A percentile compares a stretch with the other conserved stretches of the same genome.
Conservation (phyloP, 2,797 vertebrate species). For the Lindbergichthys nudifrons region DNA sequence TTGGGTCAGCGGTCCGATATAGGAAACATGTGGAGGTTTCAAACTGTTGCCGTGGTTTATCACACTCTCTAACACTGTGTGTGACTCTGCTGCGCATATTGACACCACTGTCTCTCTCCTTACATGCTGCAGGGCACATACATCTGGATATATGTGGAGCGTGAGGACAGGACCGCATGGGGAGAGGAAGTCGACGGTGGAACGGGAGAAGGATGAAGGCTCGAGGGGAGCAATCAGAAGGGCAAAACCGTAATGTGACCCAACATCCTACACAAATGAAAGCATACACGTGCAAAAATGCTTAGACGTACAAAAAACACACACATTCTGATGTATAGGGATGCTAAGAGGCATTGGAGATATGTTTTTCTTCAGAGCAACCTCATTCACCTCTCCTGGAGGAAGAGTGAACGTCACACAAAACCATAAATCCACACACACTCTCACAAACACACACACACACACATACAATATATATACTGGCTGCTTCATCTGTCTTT, state of each 20-base stretch:
- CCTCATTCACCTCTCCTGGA: slow-evolving; percentile 31
- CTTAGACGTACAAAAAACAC: slow-evolving; percentile 34
- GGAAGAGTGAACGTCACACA: slow-evolving; percentile 36
- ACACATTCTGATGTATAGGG: slow-evolving; percentile 16
- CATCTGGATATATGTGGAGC: slow-evolving; percentile 47
- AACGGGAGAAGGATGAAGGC: slow-evolving; percentile 46
- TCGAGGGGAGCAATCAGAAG: slow-evolving; percentile 55
- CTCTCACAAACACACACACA: slow-evolving; percentile 37
- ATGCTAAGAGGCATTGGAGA: slow-evolving; percentile 26
- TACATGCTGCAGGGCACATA: slow-evolving; percentile 44
- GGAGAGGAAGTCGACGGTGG: slow-evolving; percentile 40
- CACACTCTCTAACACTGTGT: slow-evolving; percentile 10
- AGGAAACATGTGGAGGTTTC: neutral
- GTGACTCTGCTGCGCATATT: slow-evolving; percentile 30
- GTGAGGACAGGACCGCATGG: slow-evolving; percentile 9
- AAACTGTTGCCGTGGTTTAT: slow-evolving; percentile 30
- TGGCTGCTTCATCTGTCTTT: slow-evolving; percentile 43
- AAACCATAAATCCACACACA: slow-evolving; percentile 26
- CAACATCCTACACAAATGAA: slow-evolving; percentile 52
- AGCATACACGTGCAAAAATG: slow-evolving; percentile 45
- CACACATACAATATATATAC: slow-evolving; percentile 29
- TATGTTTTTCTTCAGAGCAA: slow-evolving; percentile 36
- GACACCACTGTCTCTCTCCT: neutral
- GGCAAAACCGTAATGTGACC: slow-evolving; percentile 69
- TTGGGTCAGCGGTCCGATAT: neutral